Evolutionary conservation across 1,140 invertebrate species (phyloP).

Genomic region (Rhizoglyphus robini): DNA sequence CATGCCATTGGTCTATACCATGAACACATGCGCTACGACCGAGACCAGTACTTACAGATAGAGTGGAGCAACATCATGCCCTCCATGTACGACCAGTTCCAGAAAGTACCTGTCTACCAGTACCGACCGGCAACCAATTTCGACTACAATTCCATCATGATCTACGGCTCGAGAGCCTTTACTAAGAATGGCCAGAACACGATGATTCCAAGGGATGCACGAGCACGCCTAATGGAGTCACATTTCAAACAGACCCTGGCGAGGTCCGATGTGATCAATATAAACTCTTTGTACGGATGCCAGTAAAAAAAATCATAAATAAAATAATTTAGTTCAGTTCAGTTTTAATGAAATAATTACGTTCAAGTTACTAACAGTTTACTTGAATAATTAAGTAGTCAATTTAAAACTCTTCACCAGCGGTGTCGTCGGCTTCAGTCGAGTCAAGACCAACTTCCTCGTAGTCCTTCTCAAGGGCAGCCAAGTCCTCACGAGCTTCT

Average conservation of each 20-base stretch:
- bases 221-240: background rate
- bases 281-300: constrained; percentile 13
- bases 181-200: constrained; percentile 29
- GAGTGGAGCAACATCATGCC: constrained; percentile 47
- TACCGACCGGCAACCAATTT: constrained; percentile 23
- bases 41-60: constrained; percentile 48
- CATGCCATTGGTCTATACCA: constrained; percentile 33
- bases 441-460: constrained; percentile 51
- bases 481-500: constrained; percentile 50
- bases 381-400: background rate
- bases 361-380: background rate
- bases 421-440: constrained; percentile 39
- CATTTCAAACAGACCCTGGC: constrained; percentile 4
- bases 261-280: background rate
- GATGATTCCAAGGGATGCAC: constrained; percentile 27
- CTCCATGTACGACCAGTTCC: constrained; percentile 24
- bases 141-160: constrained; percentile 35
- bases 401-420: constrained; percentile 35
- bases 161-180: constrained; percentile 34
- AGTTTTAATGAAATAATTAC: background rate
- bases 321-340: background rate
- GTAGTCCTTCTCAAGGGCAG: constrained; percentile 49
- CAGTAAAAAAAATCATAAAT: background rate
- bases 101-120: constrained; percentile 21
- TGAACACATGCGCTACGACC: constrained; percentile 34